Evolutionary conservation across 1,140 invertebrate species (phyloP).

Genomic region (Euura lappo): DNA sequence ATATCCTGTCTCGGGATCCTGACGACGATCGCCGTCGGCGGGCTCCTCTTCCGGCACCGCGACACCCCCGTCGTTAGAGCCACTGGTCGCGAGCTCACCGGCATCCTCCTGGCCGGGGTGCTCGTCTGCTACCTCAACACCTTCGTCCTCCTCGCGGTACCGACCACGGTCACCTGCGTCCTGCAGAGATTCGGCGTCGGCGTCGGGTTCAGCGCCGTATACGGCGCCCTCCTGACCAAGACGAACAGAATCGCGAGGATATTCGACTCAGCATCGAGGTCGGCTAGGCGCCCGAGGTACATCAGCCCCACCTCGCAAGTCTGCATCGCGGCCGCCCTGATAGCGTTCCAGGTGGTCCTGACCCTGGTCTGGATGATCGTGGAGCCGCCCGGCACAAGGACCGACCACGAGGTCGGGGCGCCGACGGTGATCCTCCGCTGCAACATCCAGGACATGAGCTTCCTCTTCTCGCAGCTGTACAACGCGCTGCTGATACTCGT

Average conservation of each 20-base stretch:
- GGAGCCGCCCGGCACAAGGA: conserved; percentile 69
- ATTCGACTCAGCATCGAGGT: conserved; percentile 72
- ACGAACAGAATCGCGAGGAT: conserved; percentile 81
- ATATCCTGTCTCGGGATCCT: conserved; percentile 73
- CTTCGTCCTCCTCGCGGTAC: conserved; percentile 67
- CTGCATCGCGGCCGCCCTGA: conserved; percentile 69
- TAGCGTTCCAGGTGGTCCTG: conserved; percentile 64
- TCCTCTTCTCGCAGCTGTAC: conserved; percentile 73
- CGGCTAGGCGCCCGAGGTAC: conserved; percentile 72
- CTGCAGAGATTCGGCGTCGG: conserved; percentile 73
- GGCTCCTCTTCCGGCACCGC: conserved; percentile 73
- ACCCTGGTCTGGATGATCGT: conserved; percentile 65
- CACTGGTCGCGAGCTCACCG: conserved; percentile 82
- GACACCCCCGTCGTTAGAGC: conserved; percentile 85
- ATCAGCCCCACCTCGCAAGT: conserved; percentile 81
- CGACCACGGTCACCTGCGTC: conserved; percentile 68
- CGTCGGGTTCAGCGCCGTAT: conserved; percentile 76
- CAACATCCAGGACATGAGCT: conserved; percentile 70
- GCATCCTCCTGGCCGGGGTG: conserved; percentile 73
- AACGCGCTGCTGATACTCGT: conserved; percentile 77
- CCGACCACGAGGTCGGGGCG: conserved; percentile 59
- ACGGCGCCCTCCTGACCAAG: conserved; percentile 79
- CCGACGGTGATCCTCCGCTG: conserved; percentile 66
- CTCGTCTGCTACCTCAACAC: conserved; percentile 69
- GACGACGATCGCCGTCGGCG: conserved; percentile 68